Base-by-base conservation (phyloP, 2,113 vertebrate species). In the Callopanchax toddi region DNA sequence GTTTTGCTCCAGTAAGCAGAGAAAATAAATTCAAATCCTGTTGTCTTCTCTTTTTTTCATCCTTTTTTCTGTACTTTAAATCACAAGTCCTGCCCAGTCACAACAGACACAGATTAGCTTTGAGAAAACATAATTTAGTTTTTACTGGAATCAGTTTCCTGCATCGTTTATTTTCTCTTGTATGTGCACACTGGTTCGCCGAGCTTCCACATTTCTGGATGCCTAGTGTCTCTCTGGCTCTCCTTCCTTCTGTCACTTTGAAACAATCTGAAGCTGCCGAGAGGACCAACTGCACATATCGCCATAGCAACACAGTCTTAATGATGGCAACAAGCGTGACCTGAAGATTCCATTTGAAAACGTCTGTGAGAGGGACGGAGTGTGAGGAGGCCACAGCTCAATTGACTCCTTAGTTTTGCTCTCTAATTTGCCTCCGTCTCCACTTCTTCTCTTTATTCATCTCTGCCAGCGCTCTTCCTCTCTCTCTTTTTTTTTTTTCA, bases 281-380 rank as follows among this genome's bases (percentile, higher is more conserved):
- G 70, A 78, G 78, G 81, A 68, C 71, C 63, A 60, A 81, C 83
- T 79, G 82, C 71, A 63, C 61, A 42, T 68, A 73, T 88, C 49
- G 53, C 83, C 85, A 91, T 91, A 73, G 85, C 88, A 91, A 88
- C 87, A 49, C 76, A 71, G 75, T 81, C 79, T 77, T 89, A 90
- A 91, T 84, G 84, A 86, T 81, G 78, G 81, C 83, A 87, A 89
- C 86, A 86, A 87, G 88, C 83, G 53, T 83, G 87, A 86, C 86
- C 83, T 78, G 74, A 82, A 82, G 85, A 85, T 87, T 88, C 68
- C 71, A 67, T 87, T 74, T 51, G 75, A 86, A 75, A 78, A 76
- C 46, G 67, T 77, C 80, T 67, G 69, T 74, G 75, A 86, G 83
- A 81, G 70, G 71, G 81, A 70, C 53, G 63, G 74, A 71, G 85